Evolutionary conservation across 2,797 vertebrate genomes (phyloP).

Genomic region (Cyprinella venusta): DNA sequence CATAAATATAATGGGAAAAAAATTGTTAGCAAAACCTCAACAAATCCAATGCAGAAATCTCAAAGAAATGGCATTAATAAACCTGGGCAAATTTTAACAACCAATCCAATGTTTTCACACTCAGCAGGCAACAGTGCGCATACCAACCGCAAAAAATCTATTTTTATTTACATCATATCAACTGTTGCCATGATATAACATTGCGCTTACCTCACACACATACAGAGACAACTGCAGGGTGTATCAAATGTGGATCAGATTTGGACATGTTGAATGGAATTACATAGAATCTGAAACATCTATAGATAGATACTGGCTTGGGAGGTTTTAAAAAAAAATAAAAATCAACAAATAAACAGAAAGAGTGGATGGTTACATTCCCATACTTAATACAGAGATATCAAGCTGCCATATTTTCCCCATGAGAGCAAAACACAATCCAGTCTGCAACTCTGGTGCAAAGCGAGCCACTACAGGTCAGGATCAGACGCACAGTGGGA

Average conservation of each 20-base stretch:
- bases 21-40: background rate
- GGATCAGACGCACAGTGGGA: slow-evolving; percentile 53
- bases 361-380: slow-evolving; percentile 59
- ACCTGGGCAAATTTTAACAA: background rate
- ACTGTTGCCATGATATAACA: slow-evolving; percentile 43
- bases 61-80: background rate
- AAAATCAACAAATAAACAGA: background rate
- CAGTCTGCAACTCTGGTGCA: slow-evolving; percentile 55
- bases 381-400: slow-evolving; percentile 64
- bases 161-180: slow-evolving; percentile 61
- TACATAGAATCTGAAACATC: slow-evolving; percentile 60
- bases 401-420: slow-evolving; percentile 57
- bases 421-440: slow-evolving; percentile 2
- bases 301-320: slow-evolving; percentile 62
- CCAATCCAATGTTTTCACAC: background rate
- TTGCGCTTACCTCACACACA: slow-evolving; percentile 44
- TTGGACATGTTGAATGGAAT: slow-evolving; percentile 56
- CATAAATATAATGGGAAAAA: slow-evolving; percentile 26
- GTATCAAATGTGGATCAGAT: slow-evolving; percentile 27
- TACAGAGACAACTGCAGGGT: slow-evolving; percentile 52
- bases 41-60: background rate
- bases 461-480: slow-evolving; percentile 50
- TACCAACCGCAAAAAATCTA: slow-evolving; percentile 48
- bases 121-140: slow-evolving; percentile 40
- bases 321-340: background rate